phyloP scores from a whole-genome alignment of 2,888 invertebrate species.

The Zhengitettix transpicula region DNA sequence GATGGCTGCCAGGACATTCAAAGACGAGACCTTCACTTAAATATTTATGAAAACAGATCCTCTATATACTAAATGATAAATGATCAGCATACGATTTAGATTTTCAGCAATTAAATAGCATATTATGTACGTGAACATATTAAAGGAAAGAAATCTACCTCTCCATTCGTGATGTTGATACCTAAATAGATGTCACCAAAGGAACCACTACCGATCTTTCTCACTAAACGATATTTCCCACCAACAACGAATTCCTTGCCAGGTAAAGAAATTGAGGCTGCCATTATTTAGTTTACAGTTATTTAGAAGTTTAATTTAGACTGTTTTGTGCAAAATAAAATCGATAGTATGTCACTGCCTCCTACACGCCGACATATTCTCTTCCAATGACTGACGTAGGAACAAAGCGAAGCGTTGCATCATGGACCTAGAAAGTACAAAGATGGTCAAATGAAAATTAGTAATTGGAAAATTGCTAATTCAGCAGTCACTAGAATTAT shows the following conservation, averaged over 20 bases:
- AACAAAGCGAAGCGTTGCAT: conserved; percentile 11
- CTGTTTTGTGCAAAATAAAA: conserved; percentile 12
- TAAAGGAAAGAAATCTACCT: conserved; percentile 37
- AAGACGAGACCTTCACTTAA: background rate
- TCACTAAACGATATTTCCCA: conserved; percentile 84
- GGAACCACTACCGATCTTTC: conserved; percentile 97
- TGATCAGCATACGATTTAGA: too few species aligned
- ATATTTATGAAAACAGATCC: too few species aligned
- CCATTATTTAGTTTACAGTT: conserved; percentile 8
- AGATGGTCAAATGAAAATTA: too few species aligned
- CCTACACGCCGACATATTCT: conserved; percentile 41
- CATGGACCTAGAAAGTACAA: background rate
- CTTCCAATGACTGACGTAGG: conserved; percentile 17
- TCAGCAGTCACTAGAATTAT: too few species aligned
- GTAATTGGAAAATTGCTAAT: too few species aligned
- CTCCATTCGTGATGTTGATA: conserved; percentile 77
- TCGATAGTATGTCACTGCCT: conserved; percentile 26
- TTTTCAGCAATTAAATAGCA: too few species aligned
- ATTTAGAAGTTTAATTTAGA: conserved; percentile 9
- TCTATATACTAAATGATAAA: too few species aligned
- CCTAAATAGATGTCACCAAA: conserved; percentile 98
- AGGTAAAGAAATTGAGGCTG: conserved; percentile 9
- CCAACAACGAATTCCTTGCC: conserved; percentile 66
- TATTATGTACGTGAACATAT: background rate
- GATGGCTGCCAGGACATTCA: background rate